Percentiles rank a stretch among this genome's conserved stretches.
These are phyloP conservation scores for Okamejei kenojei DNA, from an alignment of 2,797 vertebrate species.

Conservation along the genomic window DNA sequence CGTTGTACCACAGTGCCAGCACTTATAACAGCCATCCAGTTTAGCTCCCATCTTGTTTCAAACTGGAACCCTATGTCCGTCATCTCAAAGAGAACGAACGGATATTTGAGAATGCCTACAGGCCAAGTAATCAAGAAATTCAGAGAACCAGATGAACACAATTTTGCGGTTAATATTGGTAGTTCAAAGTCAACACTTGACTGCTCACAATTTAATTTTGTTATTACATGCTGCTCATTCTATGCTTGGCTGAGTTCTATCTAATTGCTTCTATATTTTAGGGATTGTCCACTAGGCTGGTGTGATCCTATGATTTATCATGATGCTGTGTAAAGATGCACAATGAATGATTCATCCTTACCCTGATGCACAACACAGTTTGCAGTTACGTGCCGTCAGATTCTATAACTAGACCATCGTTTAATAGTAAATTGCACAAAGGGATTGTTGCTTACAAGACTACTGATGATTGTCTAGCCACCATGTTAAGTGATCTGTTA, in stretches of 20 bases:
- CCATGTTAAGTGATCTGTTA: neutral
- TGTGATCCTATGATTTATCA: neutral
- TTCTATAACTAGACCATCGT: neutral
- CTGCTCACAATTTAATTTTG: neutral
- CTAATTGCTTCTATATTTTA: neutral
- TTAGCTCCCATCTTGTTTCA: neutral
- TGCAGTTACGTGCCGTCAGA: neutral
- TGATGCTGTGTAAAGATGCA: neutral
- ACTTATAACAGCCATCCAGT: too few relatives aligned
- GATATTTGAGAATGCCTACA: neutral
- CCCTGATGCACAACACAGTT: neutral
- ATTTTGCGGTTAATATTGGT: conserved; percentile 15
- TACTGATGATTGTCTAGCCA: neutral
- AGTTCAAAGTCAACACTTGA: neutral
- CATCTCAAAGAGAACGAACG: neutral
- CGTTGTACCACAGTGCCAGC: too few relatives aligned
- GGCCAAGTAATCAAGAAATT: neutral
- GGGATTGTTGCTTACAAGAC: too few relatives aligned
- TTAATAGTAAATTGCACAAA: neutral
- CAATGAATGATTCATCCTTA: neutral
- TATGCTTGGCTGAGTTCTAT: neutral
- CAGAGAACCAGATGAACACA: neutral
- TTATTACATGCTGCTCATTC: conserved; percentile 10
- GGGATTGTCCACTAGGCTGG: neutral
- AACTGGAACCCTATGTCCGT: neutral